A percentile compares a stretch with the other conserved stretches of the same genome.
Conservation (phyloP, 2,113 vertebrate species). For the Fulica atra region DNA sequence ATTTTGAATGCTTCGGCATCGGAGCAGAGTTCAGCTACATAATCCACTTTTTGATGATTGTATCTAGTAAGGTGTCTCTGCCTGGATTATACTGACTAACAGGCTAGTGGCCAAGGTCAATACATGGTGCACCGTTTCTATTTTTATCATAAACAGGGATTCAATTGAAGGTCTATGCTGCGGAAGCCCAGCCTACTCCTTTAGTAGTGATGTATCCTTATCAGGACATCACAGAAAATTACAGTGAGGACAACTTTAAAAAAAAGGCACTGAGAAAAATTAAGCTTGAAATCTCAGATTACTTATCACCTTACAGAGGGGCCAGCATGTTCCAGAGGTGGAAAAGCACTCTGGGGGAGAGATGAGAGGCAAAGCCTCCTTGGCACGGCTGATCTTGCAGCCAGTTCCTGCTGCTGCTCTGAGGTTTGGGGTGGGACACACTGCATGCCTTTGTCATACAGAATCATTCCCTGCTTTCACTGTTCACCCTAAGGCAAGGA, state of each 20-base stretch:
- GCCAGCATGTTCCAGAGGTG: not conserved
- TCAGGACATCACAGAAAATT: not conserved
- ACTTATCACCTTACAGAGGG: fast-evolving
- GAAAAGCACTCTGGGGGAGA: not conserved
- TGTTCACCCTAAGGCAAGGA: not conserved
- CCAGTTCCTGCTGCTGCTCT: not conserved
- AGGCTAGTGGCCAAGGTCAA: slow-evolving; percentile 14
- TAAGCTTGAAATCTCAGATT: not conserved
- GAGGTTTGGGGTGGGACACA: not conserved
- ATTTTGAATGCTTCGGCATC: slow-evolving; percentile 29
- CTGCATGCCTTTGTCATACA: not conserved
- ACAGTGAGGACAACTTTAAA: not conserved
- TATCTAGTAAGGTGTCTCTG: slow-evolving; percentile 13
- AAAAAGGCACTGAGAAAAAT: not conserved
- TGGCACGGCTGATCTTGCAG: not conserved
- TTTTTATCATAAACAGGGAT: not conserved
- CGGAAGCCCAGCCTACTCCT: not conserved
- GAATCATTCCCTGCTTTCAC: not conserved
- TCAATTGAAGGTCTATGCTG: not conserved
- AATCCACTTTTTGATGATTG: slow-evolving; percentile 54
- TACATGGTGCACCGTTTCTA: not conserved
- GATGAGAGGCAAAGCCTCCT: not conserved
- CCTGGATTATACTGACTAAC: slow-evolving; percentile 2
- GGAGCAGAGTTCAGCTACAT: slow-evolving; percentile 44
- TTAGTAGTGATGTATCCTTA: not conserved